Conservation (phyloP, 2,888 invertebrate genomes). For the Patella ulyssiponensis region DNA sequence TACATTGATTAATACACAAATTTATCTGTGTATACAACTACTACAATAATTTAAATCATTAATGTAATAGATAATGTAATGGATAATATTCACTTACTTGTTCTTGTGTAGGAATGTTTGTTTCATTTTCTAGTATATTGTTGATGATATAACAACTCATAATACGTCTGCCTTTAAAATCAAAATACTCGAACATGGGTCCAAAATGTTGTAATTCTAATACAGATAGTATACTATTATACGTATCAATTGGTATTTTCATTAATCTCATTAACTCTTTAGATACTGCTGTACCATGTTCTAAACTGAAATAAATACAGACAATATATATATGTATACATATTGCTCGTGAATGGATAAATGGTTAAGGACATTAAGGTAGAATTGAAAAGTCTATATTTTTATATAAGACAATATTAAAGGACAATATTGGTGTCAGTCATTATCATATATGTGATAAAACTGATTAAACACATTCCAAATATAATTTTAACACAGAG, state of each 20-base stretch:
- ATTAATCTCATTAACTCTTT: slow-evolving; percentile 93
- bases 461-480: too few species aligned
- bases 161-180: slow-evolving; percentile 86
- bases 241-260: slow-evolving; percentile 94
- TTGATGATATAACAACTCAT: slow-evolving; percentile 90
- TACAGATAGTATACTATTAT: slow-evolving; percentile 91
- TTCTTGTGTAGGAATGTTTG: slow-evolving; percentile 87
- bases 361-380: too few species aligned
- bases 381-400: too few species aligned
- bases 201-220: slow-evolving; percentile 90
- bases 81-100: slow-evolving; percentile 76
- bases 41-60: neutral
- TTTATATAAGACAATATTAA: too few species aligned
- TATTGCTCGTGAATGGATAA: too few species aligned
- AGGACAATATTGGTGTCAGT: too few species aligned
- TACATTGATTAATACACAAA: too few species aligned
- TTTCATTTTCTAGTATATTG: slow-evolving; percentile 92
- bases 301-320: slow-evolving; percentile 57
- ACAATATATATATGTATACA: neutral
- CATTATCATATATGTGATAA: too few species aligned
- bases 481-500: too few species aligned
- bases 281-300: slow-evolving; percentile 78
- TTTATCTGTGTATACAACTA: too few species aligned
- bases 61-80: neutral
- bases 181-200: slow-evolving; percentile 88